Percentiles rank a stretch among this genome's conserved stretches.
Evolutionary conservation across 2,113 vertebrate species (phyloP).

Genomic region (Canis aureus): DNA sequence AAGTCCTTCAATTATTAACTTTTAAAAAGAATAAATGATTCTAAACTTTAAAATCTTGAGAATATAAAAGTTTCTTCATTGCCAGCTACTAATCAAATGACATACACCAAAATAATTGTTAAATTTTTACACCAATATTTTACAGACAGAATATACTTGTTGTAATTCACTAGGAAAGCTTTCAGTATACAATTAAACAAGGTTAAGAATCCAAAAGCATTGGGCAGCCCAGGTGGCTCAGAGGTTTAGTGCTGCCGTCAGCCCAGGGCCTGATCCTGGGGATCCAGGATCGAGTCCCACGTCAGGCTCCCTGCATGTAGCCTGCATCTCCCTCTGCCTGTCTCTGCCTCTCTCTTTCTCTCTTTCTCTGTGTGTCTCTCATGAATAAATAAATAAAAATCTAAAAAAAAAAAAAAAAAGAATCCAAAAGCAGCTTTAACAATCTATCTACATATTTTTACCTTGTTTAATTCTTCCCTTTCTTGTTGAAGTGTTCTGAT

Average conservation of each 20-base stretch:
- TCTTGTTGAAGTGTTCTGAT: slow-evolving; percentile 93
- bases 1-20: slow-evolving; percentile 17
- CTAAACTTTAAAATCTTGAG: slow-evolving; percentile 23
- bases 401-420: not conserved
- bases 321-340: no score
- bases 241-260: no score
- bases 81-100: slow-evolving; percentile 41
- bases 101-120: slow-evolving; percentile 13
- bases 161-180: slow-evolving; percentile 46
- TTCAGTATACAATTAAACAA: slow-evolving; percentile 35
- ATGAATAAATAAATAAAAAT: no score
- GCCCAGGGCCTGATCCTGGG: no score
- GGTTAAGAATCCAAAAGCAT: slow-evolving; percentile 66
- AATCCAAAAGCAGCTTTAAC: slow-evolving; percentile 63
- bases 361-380: no score
- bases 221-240: no score
- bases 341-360: no score
- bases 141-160: not conserved
- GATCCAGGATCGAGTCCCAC: no score
- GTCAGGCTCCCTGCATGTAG: no score
- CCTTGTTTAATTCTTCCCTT: slow-evolving; percentile 96
- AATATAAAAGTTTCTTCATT: not conserved
- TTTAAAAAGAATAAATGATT: slow-evolving; percentile 46
- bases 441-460: slow-evolving; percentile 81
- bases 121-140: not conserved